phyloP scores from a whole-genome alignment of 2,797 vertebrate genomes.

The Acipenser transmontanus region DNA sequence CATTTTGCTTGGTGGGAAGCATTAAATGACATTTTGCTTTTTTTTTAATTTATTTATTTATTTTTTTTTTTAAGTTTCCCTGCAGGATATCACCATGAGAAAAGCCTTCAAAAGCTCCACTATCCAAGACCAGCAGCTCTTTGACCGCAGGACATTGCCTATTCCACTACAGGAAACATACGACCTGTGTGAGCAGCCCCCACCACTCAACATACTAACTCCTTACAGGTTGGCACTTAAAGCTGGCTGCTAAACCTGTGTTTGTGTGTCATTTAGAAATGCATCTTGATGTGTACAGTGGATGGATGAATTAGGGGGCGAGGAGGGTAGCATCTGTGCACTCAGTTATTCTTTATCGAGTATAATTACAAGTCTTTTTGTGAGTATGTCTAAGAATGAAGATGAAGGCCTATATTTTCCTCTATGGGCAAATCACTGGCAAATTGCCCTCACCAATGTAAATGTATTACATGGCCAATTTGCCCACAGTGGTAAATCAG shows the following conservation, averaged over 20 bases:
- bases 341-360: neutral
- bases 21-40: neutral
- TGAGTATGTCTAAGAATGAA: too few relatives aligned
- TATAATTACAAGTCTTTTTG: neutral
- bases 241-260: neutral
- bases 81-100: constrained; percentile 98
- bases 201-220: constrained; percentile 91
- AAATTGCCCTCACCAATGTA: too few relatives aligned
- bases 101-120: constrained; percentile 96
- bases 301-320: neutral
- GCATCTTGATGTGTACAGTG: neutral
- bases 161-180: constrained; percentile 91
- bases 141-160: constrained; percentile 86
- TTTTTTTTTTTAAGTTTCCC: constrained; percentile 70
- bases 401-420: too few relatives aligned
- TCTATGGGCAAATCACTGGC: too few relatives aligned
- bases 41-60: neutral
- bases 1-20: too few relatives aligned
- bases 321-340: neutral
- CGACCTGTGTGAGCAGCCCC: constrained; percentile 86
- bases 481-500: too few relatives aligned
- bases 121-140: constrained; percentile 93
- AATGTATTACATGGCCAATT: too few relatives aligned
- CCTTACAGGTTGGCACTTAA: constrained; percentile 79
- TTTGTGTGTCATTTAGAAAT: neutral